Evolutionary conservation across 2,888 invertebrate genomes (phyloP).

Genomic region (Drosophila mulleri): DNA sequence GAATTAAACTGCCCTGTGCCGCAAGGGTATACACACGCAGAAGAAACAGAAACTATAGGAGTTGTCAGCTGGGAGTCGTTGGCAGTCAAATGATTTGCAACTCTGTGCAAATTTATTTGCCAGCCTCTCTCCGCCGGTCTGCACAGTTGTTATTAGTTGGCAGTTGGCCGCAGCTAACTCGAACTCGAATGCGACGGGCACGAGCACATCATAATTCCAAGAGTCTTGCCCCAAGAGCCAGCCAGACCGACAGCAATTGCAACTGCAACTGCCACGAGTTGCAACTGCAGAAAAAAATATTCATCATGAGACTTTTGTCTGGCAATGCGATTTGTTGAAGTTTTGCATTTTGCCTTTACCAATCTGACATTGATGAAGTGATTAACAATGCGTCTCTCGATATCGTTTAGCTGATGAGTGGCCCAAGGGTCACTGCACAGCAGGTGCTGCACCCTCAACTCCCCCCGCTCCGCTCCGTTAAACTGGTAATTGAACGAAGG

Average conservation of each 20-base stretch:
- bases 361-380: slow-evolving; percentile 74
- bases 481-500: slow-evolving; percentile 28
- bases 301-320: slow-evolving; percentile 45
- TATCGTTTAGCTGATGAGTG: slow-evolving; percentile 68
- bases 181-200: slow-evolving; percentile 30
- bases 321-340: slow-evolving; percentile 42
- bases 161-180: slow-evolving; percentile 39
- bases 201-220: slow-evolving; percentile 63
- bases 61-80: slow-evolving; percentile 45
- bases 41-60: slow-evolving; percentile 15
- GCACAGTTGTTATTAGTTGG: slow-evolving; percentile 64
- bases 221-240: slow-evolving; percentile 40
- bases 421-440: slow-evolving; percentile 45
- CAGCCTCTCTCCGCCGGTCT: slow-evolving; percentile 39
- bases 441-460: slow-evolving; percentile 49
- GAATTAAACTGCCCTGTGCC: slow-evolving; percentile 1
- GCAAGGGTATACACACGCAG: slow-evolving; percentile 18
- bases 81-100: slow-evolving; percentile 75
- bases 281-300: slow-evolving; percentile 13
- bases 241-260: slow-evolving; percentile 32
- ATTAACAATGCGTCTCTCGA: slow-evolving; percentile 60
- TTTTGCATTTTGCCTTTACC: slow-evolving; percentile 31
- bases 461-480: not conserved
- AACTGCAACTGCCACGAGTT: slow-evolving; percentile 23
- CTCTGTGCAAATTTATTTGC: slow-evolving; percentile 74